These are phyloP conservation scores for Xyrichtys novacula DNA, from an alignment of 2,797 vertebrate species.

Conservation along the genomic window DNA sequence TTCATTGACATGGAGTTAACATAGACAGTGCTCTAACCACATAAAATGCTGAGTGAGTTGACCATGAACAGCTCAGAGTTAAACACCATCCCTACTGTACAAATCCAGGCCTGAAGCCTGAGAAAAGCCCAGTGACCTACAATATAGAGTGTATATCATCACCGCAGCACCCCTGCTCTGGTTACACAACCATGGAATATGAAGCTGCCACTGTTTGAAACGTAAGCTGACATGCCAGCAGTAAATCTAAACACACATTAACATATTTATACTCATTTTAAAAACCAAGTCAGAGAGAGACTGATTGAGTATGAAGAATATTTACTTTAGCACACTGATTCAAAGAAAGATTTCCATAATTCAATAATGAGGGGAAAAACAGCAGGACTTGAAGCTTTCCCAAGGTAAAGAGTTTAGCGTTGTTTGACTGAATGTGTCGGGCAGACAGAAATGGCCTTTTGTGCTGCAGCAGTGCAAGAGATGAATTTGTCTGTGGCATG, in stretches of 20 bases:
- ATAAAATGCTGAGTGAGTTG: constrained; percentile 4
- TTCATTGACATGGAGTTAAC: background rate
- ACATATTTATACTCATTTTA: background rate
- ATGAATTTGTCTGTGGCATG: background rate
- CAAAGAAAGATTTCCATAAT: no score
- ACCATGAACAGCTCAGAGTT: constrained; percentile 26
- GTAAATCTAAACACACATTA: no score
- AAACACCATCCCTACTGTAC: constrained; percentile 19
- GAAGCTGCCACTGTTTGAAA: background rate
- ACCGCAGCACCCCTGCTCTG: constrained; percentile 9
- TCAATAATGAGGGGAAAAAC: no score
- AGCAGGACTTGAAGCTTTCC: no score
- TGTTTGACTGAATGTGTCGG: background rate
- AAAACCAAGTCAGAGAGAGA: no score
- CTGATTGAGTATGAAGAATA: no score
- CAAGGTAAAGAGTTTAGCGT: background rate
- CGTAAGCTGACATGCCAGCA: background rate
- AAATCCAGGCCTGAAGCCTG: constrained; percentile 36
- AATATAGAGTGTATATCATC: constrained; percentile 31
- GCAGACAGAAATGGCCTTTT: background rate
- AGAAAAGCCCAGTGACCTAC: constrained; percentile 65
- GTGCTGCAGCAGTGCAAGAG: background rate
- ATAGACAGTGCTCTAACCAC: constrained; percentile 34
- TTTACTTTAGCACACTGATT: no score
- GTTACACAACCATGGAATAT: constrained; percentile 25